These are phyloP conservation scores for Hermetia illucens DNA, from an alignment of 1,140 invertebrate species.

Conservation along the genomic window DNA sequence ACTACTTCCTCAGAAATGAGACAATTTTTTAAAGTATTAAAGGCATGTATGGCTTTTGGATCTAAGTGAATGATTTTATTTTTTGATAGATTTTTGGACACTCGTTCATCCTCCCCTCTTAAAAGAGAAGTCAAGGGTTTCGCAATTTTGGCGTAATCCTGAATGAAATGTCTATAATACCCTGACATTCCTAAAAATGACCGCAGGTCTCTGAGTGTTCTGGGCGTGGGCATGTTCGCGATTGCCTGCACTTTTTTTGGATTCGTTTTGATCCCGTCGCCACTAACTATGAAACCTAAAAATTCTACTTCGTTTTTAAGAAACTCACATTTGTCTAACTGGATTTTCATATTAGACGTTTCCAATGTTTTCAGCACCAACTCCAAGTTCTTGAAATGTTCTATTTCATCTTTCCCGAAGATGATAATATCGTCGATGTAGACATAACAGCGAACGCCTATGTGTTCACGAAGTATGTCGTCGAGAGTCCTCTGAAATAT, in stretches of 20 bases:
- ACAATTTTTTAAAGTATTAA: slow-evolving; percentile 25
- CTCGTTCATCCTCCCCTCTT: slow-evolving; percentile 6
- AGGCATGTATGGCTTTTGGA: slow-evolving; percentile 14
- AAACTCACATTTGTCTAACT: slow-evolving; percentile 31
- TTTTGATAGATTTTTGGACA: slow-evolving; percentile 2
- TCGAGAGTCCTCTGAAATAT: background rate
- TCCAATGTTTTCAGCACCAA: slow-evolving; percentile 25
- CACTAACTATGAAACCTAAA: slow-evolving; percentile 4
- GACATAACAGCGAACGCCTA: background rate
- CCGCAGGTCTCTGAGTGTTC: slow-evolving; percentile 7
- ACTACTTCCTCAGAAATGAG: slow-evolving; percentile 24
- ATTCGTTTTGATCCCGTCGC: slow-evolving; percentile 8
- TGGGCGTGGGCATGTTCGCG: slow-evolving; percentile 4
- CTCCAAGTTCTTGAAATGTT: slow-evolving; percentile 26
- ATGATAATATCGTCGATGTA: slow-evolving; percentile 18
- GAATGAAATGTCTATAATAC: slow-evolving; percentile 6
- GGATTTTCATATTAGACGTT: slow-evolving; percentile 31
- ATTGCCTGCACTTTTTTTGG: slow-evolving; percentile 12
- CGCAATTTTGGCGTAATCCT: slow-evolving; percentile 6
- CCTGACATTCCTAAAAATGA: slow-evolving; percentile 6
- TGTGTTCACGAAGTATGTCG: background rate
- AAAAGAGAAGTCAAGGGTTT: slow-evolving; percentile 5
- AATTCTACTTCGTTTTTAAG: slow-evolving; percentile 12
- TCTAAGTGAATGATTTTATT: slow-evolving; percentile 4
- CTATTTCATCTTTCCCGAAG: slow-evolving; percentile 14